Base-by-base conservation (phyloP, 2,797 vertebrate species). In the Bryconaethiops microstoma region DNA sequence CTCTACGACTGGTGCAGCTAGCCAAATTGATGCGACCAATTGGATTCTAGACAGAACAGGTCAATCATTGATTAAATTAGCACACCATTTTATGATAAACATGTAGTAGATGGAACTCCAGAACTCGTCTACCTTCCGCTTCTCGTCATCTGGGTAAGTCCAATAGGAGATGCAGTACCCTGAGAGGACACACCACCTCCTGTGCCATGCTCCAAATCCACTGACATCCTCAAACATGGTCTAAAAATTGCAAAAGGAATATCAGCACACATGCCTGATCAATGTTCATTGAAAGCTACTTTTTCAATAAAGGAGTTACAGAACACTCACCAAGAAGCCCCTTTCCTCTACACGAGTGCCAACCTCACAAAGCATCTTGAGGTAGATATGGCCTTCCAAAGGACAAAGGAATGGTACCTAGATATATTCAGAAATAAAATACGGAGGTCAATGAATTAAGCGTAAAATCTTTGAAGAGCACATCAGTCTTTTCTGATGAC, bases 221-320 rank as follows among this genome's bases (percentile, higher is more conserved):
- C 97, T 98, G 0, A 99, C 96, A 52, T 99, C 97, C 90, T 99
- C 97, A 91, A 99, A 99, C 96, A 99, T 98, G 0, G 97, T 99
- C 98, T 99, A 70, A 2, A 79, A 68, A 59, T 42, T 60, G 2
- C 45, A 29, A 73, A 1, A 39, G 48, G 45, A n/a, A 35, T 50
- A 14, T 50, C 5, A 73, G 13, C 14, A 52, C 39, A 79, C 69
- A 62, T 8, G 3, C 29, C 7, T 13, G 60, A 14, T 50, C 35
- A 50, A n/a, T 70, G 40, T 2, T 29, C 29, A 29, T 29, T 29
- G 29, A 23, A 14, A 52, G 12, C 17, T 60, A 14, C 3, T 7
- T 10, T 50, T 71, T 64, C 5, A 21, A 77, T 7, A 64, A 57
- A 48, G 5, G 50, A 19, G 12, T 23, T 23, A 25, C 5, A 55